phyloP scores from a whole-genome alignment of 2,113 vertebrate species.

The Gadus chalcogrammus region DNA sequence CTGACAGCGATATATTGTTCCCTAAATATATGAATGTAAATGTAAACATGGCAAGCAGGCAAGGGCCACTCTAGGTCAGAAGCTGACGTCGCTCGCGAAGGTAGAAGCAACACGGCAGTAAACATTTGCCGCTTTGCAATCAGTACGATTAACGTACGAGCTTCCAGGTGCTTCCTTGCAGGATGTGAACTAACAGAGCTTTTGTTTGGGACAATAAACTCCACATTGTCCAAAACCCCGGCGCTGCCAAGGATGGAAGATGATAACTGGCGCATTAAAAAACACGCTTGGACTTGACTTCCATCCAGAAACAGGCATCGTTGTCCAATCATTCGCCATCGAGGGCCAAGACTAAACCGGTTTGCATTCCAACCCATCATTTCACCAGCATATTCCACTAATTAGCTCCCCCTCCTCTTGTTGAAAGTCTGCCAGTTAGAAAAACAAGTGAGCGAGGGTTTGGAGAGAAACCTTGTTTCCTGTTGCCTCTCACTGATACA shows the following conservation, averaged over 20 bases:
- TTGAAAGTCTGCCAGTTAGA: too few relatives aligned
- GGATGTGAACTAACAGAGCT: slow-evolving; percentile 18
- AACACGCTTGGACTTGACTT: not conserved
- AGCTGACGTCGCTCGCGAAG: not conserved
- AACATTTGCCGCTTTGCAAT: slow-evolving; percentile 29
- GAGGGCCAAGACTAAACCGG: not conserved
- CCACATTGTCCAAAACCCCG: not conserved
- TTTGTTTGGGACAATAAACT: not conserved
- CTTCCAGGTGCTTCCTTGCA: slow-evolving; percentile 39
- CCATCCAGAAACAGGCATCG: not conserved
- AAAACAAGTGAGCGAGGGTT: too few relatives aligned
- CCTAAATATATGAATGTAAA: too few relatives aligned
- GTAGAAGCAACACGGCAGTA: slow-evolving; percentile 14
- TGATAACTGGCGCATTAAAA: too few relatives aligned
- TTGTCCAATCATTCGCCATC: not conserved
- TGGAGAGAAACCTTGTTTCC: too few relatives aligned
- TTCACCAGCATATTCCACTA: too few relatives aligned
- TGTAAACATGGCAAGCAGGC: not conserved
- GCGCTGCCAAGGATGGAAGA: not conserved
- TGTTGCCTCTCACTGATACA: too few relatives aligned
- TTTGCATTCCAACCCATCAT: not conserved
- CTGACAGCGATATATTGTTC: too few relatives aligned
- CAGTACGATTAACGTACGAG: slow-evolving; percentile 15
- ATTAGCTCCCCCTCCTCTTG: too few relatives aligned
- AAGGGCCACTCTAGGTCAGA: not conserved